Percentiles rank a stretch among this genome's conserved stretches.
Evolutionary conservation across 2,113 vertebrate genomes (phyloP).

Genomic region (Aix galericulata): DNA sequence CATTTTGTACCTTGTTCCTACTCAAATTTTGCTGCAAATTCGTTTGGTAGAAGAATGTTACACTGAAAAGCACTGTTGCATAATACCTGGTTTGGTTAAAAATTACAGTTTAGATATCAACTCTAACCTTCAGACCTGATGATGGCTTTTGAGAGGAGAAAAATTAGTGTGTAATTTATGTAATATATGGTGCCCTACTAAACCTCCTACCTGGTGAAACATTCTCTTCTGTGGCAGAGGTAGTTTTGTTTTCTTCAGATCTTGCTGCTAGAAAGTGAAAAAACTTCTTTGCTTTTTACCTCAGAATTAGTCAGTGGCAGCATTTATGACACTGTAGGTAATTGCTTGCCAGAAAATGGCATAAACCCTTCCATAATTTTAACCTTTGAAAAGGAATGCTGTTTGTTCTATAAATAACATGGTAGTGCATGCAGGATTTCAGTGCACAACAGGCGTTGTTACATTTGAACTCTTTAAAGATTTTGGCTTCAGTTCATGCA

Average conservation of each 20-base stretch:
- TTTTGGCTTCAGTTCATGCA: not conserved
- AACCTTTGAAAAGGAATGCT: conserved; percentile 44
- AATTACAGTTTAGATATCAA: not conserved
- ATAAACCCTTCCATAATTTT: conserved; percentile 57
- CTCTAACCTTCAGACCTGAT: not conserved
- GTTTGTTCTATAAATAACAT: conserved; percentile 30
- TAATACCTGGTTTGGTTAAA: not conserved
- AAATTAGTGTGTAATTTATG: not conserved
- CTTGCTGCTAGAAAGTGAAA: not conserved
- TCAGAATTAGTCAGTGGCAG: conserved; percentile 22
- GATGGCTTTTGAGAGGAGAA: not conserved
- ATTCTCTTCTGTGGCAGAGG: not conserved
- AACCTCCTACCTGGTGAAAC: not conserved
- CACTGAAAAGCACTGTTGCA: not conserved
- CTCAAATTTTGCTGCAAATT: not conserved
- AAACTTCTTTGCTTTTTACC: not conserved
- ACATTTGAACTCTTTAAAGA: conserved; percentile 1
- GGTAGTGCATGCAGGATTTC: not conserved
- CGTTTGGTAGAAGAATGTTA: not conserved
- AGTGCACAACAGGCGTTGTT: conserved; percentile 23
- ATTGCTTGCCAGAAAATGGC: conserved; percentile 37
- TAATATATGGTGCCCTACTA: not conserved
- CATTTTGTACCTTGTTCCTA: not conserved
- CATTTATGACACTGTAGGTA: not conserved
- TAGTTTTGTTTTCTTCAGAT: not conserved